These are phyloP conservation scores for Sylvia atricapilla DNA, from an alignment of 2,113 vertebrate species.

Conservation along the genomic window DNA sequence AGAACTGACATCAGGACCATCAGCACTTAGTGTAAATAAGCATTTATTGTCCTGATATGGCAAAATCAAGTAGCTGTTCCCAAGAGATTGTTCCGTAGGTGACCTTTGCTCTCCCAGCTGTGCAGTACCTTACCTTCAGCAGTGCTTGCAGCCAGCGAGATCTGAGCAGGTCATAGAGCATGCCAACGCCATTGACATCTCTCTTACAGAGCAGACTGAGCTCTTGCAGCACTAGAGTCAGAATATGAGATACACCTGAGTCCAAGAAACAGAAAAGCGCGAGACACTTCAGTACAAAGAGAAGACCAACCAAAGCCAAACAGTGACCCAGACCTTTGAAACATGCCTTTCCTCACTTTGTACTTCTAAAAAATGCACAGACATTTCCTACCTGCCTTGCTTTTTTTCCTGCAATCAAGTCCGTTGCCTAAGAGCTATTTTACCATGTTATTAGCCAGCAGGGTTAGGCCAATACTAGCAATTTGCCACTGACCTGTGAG, in stretches of 20 bases:
- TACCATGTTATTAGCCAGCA: not conserved
- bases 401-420: not conserved
- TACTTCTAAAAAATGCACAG: not conserved
- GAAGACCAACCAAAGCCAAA: not conserved
- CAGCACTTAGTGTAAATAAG: not conserved
- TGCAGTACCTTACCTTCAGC: constrained; percentile 78
- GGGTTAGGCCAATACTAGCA: not conserved
- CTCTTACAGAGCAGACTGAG: constrained; percentile 79
- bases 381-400: not conserved
- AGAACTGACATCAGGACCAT: not conserved
- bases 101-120: not conserved
- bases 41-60: not conserved
- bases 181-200: constrained; percentile 79
- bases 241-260: constrained; percentile 83
- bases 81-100: not conserved
- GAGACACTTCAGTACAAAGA: constrained; percentile 34
- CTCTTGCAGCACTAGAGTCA: constrained; percentile 82
- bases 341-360: not conserved
- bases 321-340: constrained; percentile 9
- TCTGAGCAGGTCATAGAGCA: constrained; percentile 84
- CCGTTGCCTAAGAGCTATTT: not conserved
- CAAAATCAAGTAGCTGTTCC: not conserved
- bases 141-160: constrained; percentile 89
- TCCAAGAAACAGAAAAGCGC: constrained; percentile 56
- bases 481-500: not conserved